Evolutionary conservation across 2,888 invertebrate genomes (phyloP), one percentile per base, ranked within the genome.

Genomic region (Agonopterix subpropinquella): DNA sequence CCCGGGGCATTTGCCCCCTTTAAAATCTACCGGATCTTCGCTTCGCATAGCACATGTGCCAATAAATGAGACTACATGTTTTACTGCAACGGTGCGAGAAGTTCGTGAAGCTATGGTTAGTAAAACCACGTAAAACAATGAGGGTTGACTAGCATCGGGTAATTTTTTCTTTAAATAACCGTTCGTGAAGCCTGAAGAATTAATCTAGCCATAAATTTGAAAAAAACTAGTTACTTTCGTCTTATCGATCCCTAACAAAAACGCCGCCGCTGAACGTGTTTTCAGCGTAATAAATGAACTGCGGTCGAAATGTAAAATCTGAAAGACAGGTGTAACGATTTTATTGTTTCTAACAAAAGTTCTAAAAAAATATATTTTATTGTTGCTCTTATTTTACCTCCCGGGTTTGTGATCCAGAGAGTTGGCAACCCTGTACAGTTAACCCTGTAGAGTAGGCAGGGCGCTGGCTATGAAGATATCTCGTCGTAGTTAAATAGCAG

Each of bases 81-180:
- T 13, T 45, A 39, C 39, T 45, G 39, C 37, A 37, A 45, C 45
- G n/a, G n/a, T 45, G 37, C 45, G 45, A 45, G 39, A 37, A 37
- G 46, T 46, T 46, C 46, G 46, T 41, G 46, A 46, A 39, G 46
- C 41, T 15, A 41, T 46, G 37, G 41, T 37, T 37, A 46, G 41
- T 39, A 46, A 41, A 46, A 46, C 46, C 18, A 46, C 36, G 41
- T 39, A 46, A 41, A 46, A 46, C 46, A 39, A 46, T 37, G 18
- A 46, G 41, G 10, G 41, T 46, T 39, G 46, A 39, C 41, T 8
- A n/a, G 41, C 41, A 10, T 3, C 11, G 11, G 4, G 41, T 41
- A n/a, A n/a, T 11, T 2, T 11, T 11, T 11, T 41, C 11, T 41
- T 41, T 41, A 1, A 41, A 41, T 8, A 11, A 41, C 11, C n/a